These are phyloP conservation scores for Altica lythri DNA, from an alignment of 2,888 invertebrate species.

Conservation along the genomic window DNA sequence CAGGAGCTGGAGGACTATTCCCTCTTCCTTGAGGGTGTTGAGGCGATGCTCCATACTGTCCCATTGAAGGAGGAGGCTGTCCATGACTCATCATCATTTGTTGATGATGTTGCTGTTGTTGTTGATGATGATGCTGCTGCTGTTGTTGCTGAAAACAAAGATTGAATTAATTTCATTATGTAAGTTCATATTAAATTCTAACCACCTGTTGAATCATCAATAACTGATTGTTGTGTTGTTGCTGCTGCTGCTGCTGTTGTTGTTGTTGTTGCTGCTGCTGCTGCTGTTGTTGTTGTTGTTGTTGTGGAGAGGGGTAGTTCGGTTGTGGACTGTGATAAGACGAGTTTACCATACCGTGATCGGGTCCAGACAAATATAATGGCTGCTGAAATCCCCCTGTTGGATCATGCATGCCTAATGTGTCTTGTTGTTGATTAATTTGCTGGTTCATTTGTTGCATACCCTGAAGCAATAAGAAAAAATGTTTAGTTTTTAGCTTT, in stretches of 20 bases:
- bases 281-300: slow-evolving; percentile 1
- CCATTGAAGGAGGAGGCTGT: slow-evolving; percentile 57
- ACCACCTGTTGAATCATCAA: slow-evolving; percentile 37
- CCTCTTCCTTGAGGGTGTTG: slow-evolving; percentile 64
- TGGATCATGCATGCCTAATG: slow-evolving; percentile 57
- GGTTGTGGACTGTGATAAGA: slow-evolving; percentile 55
- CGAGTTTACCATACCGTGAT: slow-evolving; percentile 56
- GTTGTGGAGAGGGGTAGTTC: slow-evolving; percentile 49
- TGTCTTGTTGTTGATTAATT: slow-evolving; percentile 53
- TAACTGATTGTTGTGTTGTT: slow-evolving; percentile 27
- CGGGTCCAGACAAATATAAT: slow-evolving; percentile 63
- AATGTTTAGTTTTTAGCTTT: slow-evolving; percentile 39
- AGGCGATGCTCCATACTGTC: slow-evolving; percentile 61
- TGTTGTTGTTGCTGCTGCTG: slow-evolving; percentile 4
- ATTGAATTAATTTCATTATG: too few relatives aligned
- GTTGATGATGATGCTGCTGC: slow-evolving; percentile 53
- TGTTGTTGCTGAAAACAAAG: slow-evolving; percentile 52
- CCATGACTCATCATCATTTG: slow-evolving; percentile 57
- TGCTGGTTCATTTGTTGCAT: slow-evolving; percentile 57
- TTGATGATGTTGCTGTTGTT: slow-evolving; percentile 55
- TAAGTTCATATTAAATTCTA: too few relatives aligned
- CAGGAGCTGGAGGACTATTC: slow-evolving; percentile 62
- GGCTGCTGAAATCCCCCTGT: slow-evolving; percentile 70
- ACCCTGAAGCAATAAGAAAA: slow-evolving; percentile 42
- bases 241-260: slow-evolving; percentile 34